Evolutionary conservation across 2,888 invertebrate species (phyloP), one percentile per base, ranked within the genome.

Genomic region (Noctua janthe): DNA sequence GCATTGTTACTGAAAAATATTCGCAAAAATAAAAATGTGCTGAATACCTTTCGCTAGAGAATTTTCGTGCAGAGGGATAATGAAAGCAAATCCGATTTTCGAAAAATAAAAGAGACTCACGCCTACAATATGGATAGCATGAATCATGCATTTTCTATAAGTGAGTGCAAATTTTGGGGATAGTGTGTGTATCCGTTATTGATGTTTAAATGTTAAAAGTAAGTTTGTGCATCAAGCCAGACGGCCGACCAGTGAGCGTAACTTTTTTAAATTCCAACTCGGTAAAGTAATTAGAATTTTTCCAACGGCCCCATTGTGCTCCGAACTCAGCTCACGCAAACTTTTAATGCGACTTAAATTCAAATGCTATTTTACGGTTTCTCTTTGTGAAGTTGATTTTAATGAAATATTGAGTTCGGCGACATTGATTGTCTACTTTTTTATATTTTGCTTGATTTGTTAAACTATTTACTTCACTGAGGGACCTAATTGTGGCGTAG

Each of bases 281-380:
- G 90, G 93, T 94, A 94, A 96, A 96, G 95, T 95, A 96, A 96
- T 96, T 96, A 96, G 95, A 96, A 95, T 96, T 96, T 96, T 96
- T 96, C 94, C 95, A 94, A 93, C 95, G 92, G 94, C 94, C 93
- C 94, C 95, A 96, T 96, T 96, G 96, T 96, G 94, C 94, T 93
- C 81, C 93, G 92, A 94, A 95, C 95, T 95, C 95, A 85, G 93
- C 95, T 94, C 95, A 94, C 95, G 94, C 92, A 95, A 96, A 96
- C 96, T 96, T 96, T 96, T 96, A 96, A 96, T 96, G 96, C 94
- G 95, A 95, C 95, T 96, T 95, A 94, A 95, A 96, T 96, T 95
- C 94, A 95, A 96, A 96, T 95, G 95, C 94, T 94, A 94, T 95
- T 96, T 95, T 94, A 94, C 94, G 94, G 94, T 94, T 94, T 94